Evolutionary conservation across 2,113 vertebrate genomes (phyloP), one percentile per base, ranked within the genome.

Genomic region (Hyla sarda): DNA sequence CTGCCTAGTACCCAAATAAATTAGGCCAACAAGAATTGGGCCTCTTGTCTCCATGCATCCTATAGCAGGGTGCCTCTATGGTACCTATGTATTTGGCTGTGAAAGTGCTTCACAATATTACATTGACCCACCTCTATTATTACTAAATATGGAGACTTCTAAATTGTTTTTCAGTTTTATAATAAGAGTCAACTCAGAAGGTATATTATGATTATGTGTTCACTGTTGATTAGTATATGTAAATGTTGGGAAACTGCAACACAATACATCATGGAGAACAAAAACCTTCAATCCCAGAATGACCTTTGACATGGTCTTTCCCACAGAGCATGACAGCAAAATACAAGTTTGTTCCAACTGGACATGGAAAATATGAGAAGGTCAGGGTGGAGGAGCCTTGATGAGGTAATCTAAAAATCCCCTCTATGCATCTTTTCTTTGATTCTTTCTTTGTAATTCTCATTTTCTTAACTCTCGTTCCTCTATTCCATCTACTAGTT

Each of bases 311-410:
- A 10, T 12, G 78, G 23, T 81, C 62, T 77, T 12, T 69, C 34
- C 0, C 83, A 86, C 89, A 98, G 97, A 91, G 89, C 16, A 58
- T 76, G 82, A 89, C 93, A 0, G 88, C 93, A 74, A 95, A 87
- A 84, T 96, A 95, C 72, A 97, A 95, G 87, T 99, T 96, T 86
- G 94, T 99, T 91, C 94, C 96, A 83, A 94, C 92, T 0, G 96
- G 97, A 69, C 97, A 98, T 0, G 97, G 97, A 28, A 97, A 97
- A 88, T 98, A 98, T 17, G 96, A 97, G 92, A 99, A 97, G 89
- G 93, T 97, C 89, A 89, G 92, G 41, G 86, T 90, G 89, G 93
- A 93, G 0, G 93, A 95, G 19, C 88, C 82, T 48, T 93, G 84
- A 67, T 82, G 25, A 82, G 0, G 52, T 83, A 23, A 81, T 11